Percentiles rank a stretch among this genome's conserved stretches.
phyloP scores from a whole-genome alignment of 1,140 invertebrate genomes.

The Drosophila melanogaster region DNA sequence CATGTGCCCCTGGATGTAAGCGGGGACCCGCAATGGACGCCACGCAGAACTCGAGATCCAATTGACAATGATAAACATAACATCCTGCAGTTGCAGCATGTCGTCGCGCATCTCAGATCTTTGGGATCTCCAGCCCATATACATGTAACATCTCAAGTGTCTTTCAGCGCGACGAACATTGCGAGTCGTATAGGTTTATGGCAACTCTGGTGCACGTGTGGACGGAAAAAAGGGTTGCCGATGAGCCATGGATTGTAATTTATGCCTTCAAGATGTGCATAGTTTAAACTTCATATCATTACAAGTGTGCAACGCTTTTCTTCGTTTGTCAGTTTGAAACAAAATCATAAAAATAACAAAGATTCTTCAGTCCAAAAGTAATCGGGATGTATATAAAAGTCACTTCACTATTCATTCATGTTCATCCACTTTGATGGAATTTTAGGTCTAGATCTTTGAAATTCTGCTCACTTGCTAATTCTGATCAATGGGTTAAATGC shows the following conservation, averaged over 20 bases:
- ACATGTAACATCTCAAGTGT: slow-evolving; percentile 51
- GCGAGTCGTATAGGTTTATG: slow-evolving; percentile 8
- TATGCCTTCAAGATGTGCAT: background rate
- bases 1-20: slow-evolving; percentile 7
- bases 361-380: background rate
- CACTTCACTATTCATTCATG: too few relatives aligned
- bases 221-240: slow-evolving; percentile 6
- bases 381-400: too few relatives aligned
- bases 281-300: background rate
- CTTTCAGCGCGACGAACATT: slow-evolving; percentile 42
- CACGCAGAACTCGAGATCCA: slow-evolving; percentile 62
- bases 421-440: background rate
- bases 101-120: slow-evolving; percentile 36
- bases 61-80: slow-evolving; percentile 76
- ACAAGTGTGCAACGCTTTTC: background rate
- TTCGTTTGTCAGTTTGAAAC: background rate
- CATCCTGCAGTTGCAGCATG: slow-evolving; percentile 68
- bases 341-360: background rate
- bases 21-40: slow-evolving; percentile 52
- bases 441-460: too few relatives aligned
- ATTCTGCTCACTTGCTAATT: slow-evolving; percentile 2
- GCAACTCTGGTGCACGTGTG: slow-evolving; percentile 15
- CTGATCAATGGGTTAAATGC: slow-evolving; percentile 13
- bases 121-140: background rate
- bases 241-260: background rate